Base-by-base conservation (phyloP, 2,797 vertebrate genomes). In the Australoheros facetus region DNA sequence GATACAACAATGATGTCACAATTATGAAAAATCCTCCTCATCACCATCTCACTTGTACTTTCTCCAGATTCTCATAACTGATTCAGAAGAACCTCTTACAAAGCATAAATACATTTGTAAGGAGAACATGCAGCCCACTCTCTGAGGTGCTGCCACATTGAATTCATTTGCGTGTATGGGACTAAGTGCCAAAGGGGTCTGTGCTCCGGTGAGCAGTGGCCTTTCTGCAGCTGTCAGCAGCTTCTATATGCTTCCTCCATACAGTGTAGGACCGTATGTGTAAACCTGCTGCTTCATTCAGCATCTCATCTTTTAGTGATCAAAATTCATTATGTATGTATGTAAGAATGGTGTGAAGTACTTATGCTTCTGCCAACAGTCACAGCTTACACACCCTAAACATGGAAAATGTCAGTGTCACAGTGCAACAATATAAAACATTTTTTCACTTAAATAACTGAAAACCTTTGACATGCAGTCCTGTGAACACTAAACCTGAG, bases 91-190 rank as follows among this genome's bases (percentile, higher is more conserved):
- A 39, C 23, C 21, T 39, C 39, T 58, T 26, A 12, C 17, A 28
- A 55, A 71, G 14, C 66, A 11, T 19, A 56, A 77, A 77, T 17
- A 37, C 3, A 45, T 7, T 64, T 12, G n/a, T 56, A 32, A 30
- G 42, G 26, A 57, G 37, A 64, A 62, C 60, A 23, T 2, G 17
- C 55, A 78, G 53, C 60, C 16, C 19, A 3, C 51, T 7, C 51
- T 56, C 51, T 6, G n/a, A 77, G 73, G 34, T 30, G 78, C 80
- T 78, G 78, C 69, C 66, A 77, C 6, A 28, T 17, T 60, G 17
- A 19, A 73, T 81, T 28, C 21, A 45, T 30, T 66, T 57, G 26
- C 56, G 19, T 48, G 45, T 69, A 13, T 2, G 45, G n/a, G 45
- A 32, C 64, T n/a, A 17, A 69, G 45, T 32, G 64, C 64, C 64